Base-by-base conservation (phyloP, 1,140 invertebrate species). In the Zeugodacus cucurbitae region DNA sequence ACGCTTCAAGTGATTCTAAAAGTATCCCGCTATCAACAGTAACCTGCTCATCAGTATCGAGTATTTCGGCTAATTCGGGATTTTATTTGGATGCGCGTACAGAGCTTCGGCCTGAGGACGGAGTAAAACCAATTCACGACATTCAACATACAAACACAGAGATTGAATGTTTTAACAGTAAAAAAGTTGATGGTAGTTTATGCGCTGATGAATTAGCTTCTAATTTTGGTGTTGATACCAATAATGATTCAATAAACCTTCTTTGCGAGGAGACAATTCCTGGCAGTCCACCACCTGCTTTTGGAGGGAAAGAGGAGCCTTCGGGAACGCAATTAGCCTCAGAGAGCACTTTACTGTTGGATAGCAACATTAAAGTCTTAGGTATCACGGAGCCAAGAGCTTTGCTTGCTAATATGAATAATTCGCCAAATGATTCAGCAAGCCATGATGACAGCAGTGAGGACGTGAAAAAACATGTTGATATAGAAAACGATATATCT, bases 251-350 rank as follows among this genome's bases (percentile, higher is more conserved):
- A 87, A 94, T 95, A 85, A 96, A 95, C 90, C 95, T 97, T 67
- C 91, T 98, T n/a, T 98, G 97, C 93, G 96, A 98, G 91, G 97
- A 98, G 93, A 97, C 97, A 41, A 97, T 98, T 91, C 97, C 97
- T 1, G 96, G 97, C 32, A 97, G 97, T 90, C 97, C 97, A n/a
- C 96, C 96, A 64, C 96, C 96, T 1, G 94, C 64, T n/a, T 92
- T 93, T 14, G 89, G 88, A 2, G 94, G 94, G 32, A 94, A 95
- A 91, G 93, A 94, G 86, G 54, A 74, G 37, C 67, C 44, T 48
- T 26, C 59, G 48, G 14, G 26, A 74, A 20, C 59, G 44, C 17
- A 59, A 74, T n/a, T 58, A 88, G 5, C 32, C 26, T 58, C 26
- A 70, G 67, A 54, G 59, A 74, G 34, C 20, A 74, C 32, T 74